phyloP scores from a whole-genome alignment of 2,797 vertebrate genomes.

The Chaenodraco wilsoni region DNA sequence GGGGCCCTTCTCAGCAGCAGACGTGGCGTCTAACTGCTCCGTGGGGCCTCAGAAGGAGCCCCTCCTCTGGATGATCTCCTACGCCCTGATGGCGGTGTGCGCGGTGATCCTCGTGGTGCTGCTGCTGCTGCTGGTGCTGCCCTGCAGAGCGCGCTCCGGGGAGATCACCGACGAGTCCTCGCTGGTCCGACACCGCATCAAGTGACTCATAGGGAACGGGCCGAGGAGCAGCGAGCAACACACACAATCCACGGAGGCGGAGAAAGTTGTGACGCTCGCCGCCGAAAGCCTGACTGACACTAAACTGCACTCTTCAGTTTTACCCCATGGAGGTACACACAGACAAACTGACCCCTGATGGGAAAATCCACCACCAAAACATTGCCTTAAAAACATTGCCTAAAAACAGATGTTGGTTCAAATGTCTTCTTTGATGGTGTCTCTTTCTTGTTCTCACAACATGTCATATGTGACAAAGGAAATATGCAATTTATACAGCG shows the following conservation, averaged over 20 bases:
- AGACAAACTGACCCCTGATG: slow-evolving; percentile 52
- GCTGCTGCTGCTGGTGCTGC: slow-evolving; percentile 87
- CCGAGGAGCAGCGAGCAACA: slow-evolving; percentile 13
- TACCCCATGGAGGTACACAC: slow-evolving; percentile 37
- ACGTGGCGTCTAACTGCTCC: slow-evolving; percentile 88
- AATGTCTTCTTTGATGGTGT: slow-evolving; percentile 14
- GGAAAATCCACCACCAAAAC: slow-evolving; percentile 50
- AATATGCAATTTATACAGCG: neutral
- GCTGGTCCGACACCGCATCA: slow-evolving; percentile 94
- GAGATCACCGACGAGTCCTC: slow-evolving; percentile 95
- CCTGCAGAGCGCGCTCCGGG: slow-evolving; percentile 76
- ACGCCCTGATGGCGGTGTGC: slow-evolving; percentile 91
- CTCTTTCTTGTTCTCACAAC: slow-evolving; percentile 4
- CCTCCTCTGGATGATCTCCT: slow-evolving; percentile 92
- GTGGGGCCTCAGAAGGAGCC: slow-evolving; percentile 81
- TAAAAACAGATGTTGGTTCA: slow-evolving; percentile 21
- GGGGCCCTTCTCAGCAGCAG: slow-evolving; percentile 90
- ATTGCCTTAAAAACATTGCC: neutral
- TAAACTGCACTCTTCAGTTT: slow-evolving; percentile 32
- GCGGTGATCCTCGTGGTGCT: slow-evolving; percentile 88
- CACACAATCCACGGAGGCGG: slow-evolving; percentile 25
- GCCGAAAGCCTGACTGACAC: slow-evolving; percentile 34
- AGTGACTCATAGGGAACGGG: slow-evolving; percentile 81
- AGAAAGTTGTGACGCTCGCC: slow-evolving; percentile 13
- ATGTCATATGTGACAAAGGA: slow-evolving; percentile 4